Conservation (phyloP, 2,888 invertebrate species). For the Cephus pulcher region DNA sequence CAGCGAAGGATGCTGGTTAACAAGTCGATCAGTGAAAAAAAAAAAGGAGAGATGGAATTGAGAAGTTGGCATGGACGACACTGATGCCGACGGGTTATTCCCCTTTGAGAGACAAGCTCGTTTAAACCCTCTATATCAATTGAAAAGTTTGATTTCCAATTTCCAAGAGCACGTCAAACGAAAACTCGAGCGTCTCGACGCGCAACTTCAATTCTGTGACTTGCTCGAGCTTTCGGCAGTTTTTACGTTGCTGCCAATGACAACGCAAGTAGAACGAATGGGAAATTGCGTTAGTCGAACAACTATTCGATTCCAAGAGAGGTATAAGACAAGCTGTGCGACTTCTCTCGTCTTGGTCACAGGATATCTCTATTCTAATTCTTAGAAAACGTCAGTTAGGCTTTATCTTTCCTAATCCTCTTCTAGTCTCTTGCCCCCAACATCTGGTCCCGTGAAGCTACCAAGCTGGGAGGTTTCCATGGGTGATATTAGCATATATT, state of each 20-base stretch:
- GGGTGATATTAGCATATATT: conserved; percentile 49
- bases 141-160: background rate
- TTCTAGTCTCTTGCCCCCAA: background rate
- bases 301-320: background rate
- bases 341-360: background rate
- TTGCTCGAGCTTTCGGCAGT: background rate
- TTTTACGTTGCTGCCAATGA: background rate
- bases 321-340: background rate
- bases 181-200: background rate
- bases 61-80: background rate
- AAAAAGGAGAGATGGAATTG: background rate
- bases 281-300: background rate
- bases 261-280: background rate
- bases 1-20: background rate
- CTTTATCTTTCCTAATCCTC: background rate
- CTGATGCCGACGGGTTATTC: background rate
- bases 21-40: background rate
- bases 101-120: background rate
- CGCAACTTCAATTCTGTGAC: background rate
- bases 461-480: conserved; percentile 31
- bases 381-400: background rate
- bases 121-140: background rate
- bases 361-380: background rate
- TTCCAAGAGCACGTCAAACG: background rate
- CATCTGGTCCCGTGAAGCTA: background rate